A percentile compares a stretch with the other conserved stretches of the same genome.
phyloP scores from a whole-genome alignment of 2,888 invertebrate species.

The Lypha dubia region DNA sequence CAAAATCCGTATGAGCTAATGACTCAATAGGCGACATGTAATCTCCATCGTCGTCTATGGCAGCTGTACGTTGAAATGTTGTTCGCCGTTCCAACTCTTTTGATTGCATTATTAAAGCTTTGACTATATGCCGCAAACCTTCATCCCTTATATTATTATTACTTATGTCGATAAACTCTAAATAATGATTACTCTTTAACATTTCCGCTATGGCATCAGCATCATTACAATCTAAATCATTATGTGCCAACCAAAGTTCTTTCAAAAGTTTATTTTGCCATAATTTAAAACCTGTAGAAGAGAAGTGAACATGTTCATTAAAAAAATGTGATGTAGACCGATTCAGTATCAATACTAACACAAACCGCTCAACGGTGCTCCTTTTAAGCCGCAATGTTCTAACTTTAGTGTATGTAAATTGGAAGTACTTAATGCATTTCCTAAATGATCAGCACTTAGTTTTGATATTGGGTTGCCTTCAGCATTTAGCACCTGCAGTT shows the following conservation, averaged over 20 bases:
- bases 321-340: background rate
- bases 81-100: constrained; percentile 79
- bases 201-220: constrained; percentile 91
- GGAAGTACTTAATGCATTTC: constrained; percentile 89
- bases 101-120: constrained; percentile 89
- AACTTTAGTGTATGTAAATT: constrained; percentile 90
- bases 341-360: constrained; percentile 84
- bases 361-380: constrained; percentile 89
- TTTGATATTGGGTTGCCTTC: constrained; percentile 82
- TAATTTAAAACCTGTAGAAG: constrained; percentile 88
- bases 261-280: constrained; percentile 90
- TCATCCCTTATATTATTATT: constrained; percentile 86
- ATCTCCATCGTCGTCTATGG: constrained; percentile 78
- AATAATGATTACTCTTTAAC: constrained; percentile 88
- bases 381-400: constrained; percentile 90
- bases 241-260: constrained; percentile 93
- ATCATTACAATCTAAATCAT: constrained; percentile 89
- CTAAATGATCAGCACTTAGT: constrained; percentile 86
- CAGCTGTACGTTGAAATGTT: constrained; percentile 77
- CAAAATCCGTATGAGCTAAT: constrained; percentile 58
- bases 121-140: constrained; percentile 89
- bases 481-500: constrained; percentile 81
- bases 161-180: constrained; percentile 92
- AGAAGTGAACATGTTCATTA: background rate
- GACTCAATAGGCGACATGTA: constrained; percentile 68